These are phyloP conservation scores for Augochlorella aurata DNA, from an alignment of 2,888 invertebrate genomes.

Conservation along the genomic window DNA sequence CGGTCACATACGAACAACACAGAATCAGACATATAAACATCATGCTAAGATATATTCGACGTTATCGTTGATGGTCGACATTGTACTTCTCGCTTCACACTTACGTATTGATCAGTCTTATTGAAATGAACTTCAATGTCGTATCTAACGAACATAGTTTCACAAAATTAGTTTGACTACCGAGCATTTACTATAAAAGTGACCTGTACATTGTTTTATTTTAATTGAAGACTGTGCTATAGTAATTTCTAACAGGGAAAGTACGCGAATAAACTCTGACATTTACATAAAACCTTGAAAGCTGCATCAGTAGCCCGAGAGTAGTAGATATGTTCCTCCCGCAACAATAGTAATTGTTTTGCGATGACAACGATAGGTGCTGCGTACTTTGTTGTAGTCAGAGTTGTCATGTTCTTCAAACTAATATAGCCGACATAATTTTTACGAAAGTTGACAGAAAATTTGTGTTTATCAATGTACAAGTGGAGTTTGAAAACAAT, in stretches of 20 bases:
- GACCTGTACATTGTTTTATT: not conserved
- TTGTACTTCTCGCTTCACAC: constrained; percentile 2
- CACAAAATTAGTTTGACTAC: not conserved
- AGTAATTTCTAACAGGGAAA: too few species aligned
- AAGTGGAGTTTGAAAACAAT: not conserved
- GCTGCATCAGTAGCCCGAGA: too few species aligned
- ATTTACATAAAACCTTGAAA: too few species aligned
- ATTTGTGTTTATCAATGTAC: not conserved
- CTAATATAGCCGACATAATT: too few species aligned
- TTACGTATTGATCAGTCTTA: constrained; percentile 13
- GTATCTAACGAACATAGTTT: not conserved
- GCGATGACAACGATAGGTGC: too few species aligned
- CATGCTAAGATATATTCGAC: constrained; percentile 48
- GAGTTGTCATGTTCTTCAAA: too few species aligned
- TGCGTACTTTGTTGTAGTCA: too few species aligned
- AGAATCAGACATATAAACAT: constrained; percentile 31
- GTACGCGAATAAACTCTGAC: too few species aligned
- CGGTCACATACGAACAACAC: not conserved
- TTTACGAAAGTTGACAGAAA: too few species aligned
- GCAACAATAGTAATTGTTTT: too few species aligned
- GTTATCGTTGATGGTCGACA: constrained; percentile 44
- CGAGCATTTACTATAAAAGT: not conserved
- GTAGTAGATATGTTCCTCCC: too few species aligned
- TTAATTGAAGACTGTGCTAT: not conserved
- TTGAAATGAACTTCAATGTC: not conserved